Percentiles rank a stretch among this genome's conserved stretches.
Evolutionary conservation across 2,113 vertebrate species (phyloP).

Genomic region (Triplophysa tibetana): DNA sequence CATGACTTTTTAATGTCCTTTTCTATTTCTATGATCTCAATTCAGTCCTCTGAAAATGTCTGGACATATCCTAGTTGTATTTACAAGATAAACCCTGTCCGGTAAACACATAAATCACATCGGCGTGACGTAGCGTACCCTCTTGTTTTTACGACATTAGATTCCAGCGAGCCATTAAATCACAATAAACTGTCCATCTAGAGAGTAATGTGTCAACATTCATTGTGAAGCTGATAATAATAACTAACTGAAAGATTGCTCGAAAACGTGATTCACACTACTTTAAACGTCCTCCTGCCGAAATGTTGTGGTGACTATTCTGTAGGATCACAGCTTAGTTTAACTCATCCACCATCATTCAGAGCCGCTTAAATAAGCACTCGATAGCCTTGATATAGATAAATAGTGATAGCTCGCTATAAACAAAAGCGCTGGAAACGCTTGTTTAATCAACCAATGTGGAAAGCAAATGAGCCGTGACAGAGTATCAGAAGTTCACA

Average conservation of each 20-base stretch:
- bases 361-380: neutral
- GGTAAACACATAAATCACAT: neutral
- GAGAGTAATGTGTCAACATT: neutral
- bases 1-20: neutral
- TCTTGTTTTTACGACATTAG: neutral
- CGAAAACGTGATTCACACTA: neutral
- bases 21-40: neutral
- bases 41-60: neutral
- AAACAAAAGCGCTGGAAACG: neutral
- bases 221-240: neutral
- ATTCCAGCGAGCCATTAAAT: neutral
- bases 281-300: neutral
- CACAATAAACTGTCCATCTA: neutral
- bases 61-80: neutral
- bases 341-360: neutral
- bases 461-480: neutral
- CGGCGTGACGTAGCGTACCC: neutral
- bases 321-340: neutral
- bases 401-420: neutral
- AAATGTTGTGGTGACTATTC: neutral
- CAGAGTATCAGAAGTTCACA: slow-evolving; percentile 12
- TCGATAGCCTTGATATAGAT: slow-evolving; percentile 1
- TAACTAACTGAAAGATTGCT: neutral
- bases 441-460: neutral
- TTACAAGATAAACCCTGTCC: neutral